Base-by-base conservation (phyloP, 2,797 vertebrate genomes). In the Gambusia yucatana region DNA sequence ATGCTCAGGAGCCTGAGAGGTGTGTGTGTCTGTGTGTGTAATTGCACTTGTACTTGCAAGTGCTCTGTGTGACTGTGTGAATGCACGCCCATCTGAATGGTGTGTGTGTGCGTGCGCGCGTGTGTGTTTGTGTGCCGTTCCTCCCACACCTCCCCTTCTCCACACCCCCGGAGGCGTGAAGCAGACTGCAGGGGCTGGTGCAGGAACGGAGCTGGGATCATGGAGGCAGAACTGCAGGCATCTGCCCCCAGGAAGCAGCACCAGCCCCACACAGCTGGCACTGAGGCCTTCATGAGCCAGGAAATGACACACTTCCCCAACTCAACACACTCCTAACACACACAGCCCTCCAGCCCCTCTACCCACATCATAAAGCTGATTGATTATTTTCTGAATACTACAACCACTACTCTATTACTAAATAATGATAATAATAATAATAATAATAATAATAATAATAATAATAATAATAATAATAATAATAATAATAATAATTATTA, bases 181-280 rank as follows among this genome's bases (percentile, higher is more conserved):
- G 89, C 92, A 92, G 91, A 91, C 92, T 93, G 93, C 87, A 85
- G 91, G 92, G 90, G 85, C 91, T 90, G 88, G 90, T 94, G 91
- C 86, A 91, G 91, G 84, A 94, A 90, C 93, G 92, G 93, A 92
- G 93, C 91, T 91, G 93, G 91, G 94, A 93, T 95, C 94, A 92
- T 92, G 92, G 91, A 91, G 92, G 93, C 87, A 87, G 87, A 90
- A 93, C 94, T 93, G 91, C 94, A 94, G 93, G 94, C 92, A 93
- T 93, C 92, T 94, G 81, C 91, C 94, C 93, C 91, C 92, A 94
- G 93, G 92, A 96, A 95, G 89, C 84, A 93, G 91, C 93, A 87
- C n/a, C 88, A 95, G 90, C 88, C 92, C 93, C 78, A 83, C 94
- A 83, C 92, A 95, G 95, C 93, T 94, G 94, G 90, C 94, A 93